Evolutionary conservation across 2,888 invertebrate species (phyloP), one percentile per base, ranked within the genome.

Genomic region (Thymelicus sylvestris): DNA sequence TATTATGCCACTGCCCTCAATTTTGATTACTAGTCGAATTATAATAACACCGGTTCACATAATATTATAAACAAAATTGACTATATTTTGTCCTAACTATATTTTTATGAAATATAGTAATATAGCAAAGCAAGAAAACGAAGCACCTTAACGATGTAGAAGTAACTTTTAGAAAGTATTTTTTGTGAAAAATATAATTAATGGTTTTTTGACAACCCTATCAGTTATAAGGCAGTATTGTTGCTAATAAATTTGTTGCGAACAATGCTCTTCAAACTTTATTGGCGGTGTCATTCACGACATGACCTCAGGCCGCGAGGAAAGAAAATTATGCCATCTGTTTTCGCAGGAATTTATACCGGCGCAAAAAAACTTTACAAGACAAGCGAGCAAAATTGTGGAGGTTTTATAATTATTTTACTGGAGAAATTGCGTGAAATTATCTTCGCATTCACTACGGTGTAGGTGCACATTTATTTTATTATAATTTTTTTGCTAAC

Each of bases 181-280:
- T 31, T 31, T 31, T 31, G 31, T 12, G 1, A 31, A 57, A 31
- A 0, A 31, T 13, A 13, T 57, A 31, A 31, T 8, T n/a, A 57
- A 57, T 31, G 6, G n/a, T 31, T 24, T 66, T 64, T 19, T 47
- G 66, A 12, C 48, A 50, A 19, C 61, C 41, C 61, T 67, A 62
- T 74, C 71, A 74, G 75, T 77, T 80, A 80, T 73, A 71, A 72
- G 66, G 78, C 78, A 78, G 79, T 82, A 80, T 80, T 80, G 81
- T 81, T 80, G 80, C 79, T 76, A 77, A 80, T 80, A 80, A 80
- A 80, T 79, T 78, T 75, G 74, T 77, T 74, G 71, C 71, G 74
- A 78, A 79, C 80, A 77, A 78, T 63, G 15, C 72, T 74, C 74
- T 71, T 74, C 66, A 57, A 67, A 75, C 71, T 78, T 77, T 77